A percentile compares a stretch with the other conserved stretches of the same genome.
phyloP scores from a whole-genome alignment of 2,797 vertebrate genomes.

The Eulemur coronatus region DNA sequence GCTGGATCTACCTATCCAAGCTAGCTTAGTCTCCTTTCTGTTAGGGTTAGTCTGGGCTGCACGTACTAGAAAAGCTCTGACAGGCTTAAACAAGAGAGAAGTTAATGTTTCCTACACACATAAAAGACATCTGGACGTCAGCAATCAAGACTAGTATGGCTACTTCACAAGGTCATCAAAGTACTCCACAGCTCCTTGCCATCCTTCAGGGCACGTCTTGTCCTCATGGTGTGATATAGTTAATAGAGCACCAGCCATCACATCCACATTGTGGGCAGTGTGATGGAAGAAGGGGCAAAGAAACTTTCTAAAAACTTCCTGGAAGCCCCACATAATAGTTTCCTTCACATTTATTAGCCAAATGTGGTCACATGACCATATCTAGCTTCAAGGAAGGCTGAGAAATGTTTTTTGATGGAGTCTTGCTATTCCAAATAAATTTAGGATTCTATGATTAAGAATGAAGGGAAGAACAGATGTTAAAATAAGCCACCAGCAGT shows the following conservation, averaged over 20 bases:
- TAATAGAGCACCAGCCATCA: neutral
- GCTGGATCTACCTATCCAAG: neutral
- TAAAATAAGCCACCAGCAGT: neutral
- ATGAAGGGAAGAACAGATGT: neutral
- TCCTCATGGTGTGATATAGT: neutral
- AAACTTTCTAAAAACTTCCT: neutral
- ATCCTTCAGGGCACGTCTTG: neutral
- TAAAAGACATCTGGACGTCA: neutral
- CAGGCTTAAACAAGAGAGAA: neutral
- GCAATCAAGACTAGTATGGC: neutral
- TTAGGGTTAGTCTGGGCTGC: neutral
- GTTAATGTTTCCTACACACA: neutral
- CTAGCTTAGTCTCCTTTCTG: neutral
- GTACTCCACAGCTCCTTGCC: neutral
- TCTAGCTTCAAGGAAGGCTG: neutral
- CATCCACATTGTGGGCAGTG: neutral
- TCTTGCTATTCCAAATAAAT: neutral
- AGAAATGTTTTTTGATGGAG: neutral
- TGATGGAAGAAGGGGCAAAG: neutral
- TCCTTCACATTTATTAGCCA: neutral
- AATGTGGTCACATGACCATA: neutral
- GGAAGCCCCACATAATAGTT: neutral
- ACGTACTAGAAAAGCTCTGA: neutral
- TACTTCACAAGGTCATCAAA: neutral
- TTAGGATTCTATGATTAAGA: neutral